Percentiles rank a stretch among this genome's conserved stretches.
Conservation (phyloP, 2,797 vertebrate species). For the Lophius americanus region DNA sequence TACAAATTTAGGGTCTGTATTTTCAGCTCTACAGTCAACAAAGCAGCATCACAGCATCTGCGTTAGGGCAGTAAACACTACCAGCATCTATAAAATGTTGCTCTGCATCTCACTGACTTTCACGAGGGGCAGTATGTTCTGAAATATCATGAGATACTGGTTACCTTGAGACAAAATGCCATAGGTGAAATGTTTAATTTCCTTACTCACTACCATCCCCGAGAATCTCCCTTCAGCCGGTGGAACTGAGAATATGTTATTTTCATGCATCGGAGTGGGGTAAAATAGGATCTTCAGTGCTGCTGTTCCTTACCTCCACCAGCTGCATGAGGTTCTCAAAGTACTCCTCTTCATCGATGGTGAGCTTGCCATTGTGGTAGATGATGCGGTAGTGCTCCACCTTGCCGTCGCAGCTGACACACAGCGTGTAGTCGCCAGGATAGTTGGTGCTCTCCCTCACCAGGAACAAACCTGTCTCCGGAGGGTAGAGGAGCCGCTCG, state of each 20-base stretch:
- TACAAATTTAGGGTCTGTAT: neutral
- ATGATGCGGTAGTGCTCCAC: conserved; percentile 99
- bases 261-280: too few species aligned
- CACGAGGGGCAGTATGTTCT: neutral
- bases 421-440: conserved; percentile 97
- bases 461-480: conserved; percentile 93
- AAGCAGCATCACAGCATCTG: neutral
- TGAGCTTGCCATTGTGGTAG: conserved; percentile 95
- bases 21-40: neutral
- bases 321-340: conserved; percentile 99
- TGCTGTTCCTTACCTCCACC: conserved; percentile 89
- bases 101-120: neutral
- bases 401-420: conserved; percentile 97
- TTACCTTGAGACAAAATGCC: conserved; percentile 1
- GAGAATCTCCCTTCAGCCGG: neutral
- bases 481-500: conserved; percentile 91
- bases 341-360: conserved; percentile 97
- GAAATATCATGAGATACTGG: conserved; percentile 6
- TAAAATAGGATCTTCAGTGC: neutral
- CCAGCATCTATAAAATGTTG: neutral
- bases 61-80: neutral
- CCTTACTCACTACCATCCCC: neutral
- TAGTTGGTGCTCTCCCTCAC: conserved; percentile 99
- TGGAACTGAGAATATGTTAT: too few species aligned
- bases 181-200: conserved; percentile 21